Percentiles rank a stretch among this genome's conserved stretches.
These are phyloP conservation scores for Sarcophaga variegata DNA, from an alignment of 2,888 invertebrate genomes.

Conservation along the genomic window DNA sequence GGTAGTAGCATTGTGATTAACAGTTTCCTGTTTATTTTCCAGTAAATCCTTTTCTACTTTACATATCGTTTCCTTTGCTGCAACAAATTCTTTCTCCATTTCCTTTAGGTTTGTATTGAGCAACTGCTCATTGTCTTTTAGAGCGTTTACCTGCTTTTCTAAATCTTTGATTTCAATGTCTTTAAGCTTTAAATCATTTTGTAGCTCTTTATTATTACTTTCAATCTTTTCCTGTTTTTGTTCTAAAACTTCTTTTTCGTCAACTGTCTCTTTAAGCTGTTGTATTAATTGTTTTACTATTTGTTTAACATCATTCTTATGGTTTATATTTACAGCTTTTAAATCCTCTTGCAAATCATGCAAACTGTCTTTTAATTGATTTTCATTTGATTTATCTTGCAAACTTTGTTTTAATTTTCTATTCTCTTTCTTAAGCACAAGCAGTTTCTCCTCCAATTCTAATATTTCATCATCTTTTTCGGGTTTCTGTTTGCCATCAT, in stretches of 20 bases:
- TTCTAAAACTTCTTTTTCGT: slow-evolving; percentile 11
- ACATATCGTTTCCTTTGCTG: slow-evolving; percentile 38
- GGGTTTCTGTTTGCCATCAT: slow-evolving; percentile 43
- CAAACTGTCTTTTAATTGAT: slow-evolving; percentile 43
- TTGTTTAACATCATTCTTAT: slow-evolving; percentile 41
- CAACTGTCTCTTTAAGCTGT: slow-evolving; percentile 33
- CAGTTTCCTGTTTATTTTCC: slow-evolving; percentile 17
- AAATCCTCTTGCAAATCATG: slow-evolving; percentile 57
- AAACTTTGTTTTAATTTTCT: slow-evolving; percentile 73
- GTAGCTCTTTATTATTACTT: slow-evolving; percentile 32
- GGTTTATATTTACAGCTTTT: slow-evolving; percentile 40
- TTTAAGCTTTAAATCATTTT: slow-evolving; percentile 26
- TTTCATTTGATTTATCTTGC: slow-evolving; percentile 24
- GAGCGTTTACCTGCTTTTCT: slow-evolving; percentile 7
- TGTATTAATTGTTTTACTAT: slow-evolving; percentile 30
- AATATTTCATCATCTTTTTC: slow-evolving; percentile 75
- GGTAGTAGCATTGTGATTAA: neutral
- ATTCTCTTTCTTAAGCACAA: slow-evolving; percentile 80
- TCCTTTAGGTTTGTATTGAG: slow-evolving; percentile 26
- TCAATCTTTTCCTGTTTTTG: slow-evolving; percentile 21
- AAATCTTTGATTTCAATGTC: neutral
- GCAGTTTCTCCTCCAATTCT: slow-evolving; percentile 79
- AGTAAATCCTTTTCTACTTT: slow-evolving; percentile 30
- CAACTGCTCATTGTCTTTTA: slow-evolving; percentile 12
- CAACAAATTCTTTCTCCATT: slow-evolving; percentile 22